Percentiles rank a stretch among this genome's conserved stretches.
These are phyloP conservation scores for Mamestra configurata DNA, from an alignment of 1,140 invertebrate species.

Conservation along the genomic window DNA sequence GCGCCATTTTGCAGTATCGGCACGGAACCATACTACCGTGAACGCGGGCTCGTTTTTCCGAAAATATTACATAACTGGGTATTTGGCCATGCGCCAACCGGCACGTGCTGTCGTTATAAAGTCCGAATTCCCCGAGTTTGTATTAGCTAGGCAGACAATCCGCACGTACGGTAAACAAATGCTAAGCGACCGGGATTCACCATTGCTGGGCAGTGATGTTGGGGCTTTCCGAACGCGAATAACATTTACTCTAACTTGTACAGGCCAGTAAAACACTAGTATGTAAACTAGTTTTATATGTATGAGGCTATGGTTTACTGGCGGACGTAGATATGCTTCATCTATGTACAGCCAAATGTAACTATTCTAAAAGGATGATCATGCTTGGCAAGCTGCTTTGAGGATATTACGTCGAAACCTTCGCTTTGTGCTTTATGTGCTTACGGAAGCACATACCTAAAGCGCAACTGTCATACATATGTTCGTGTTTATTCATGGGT, in stretches of 20 bases:
- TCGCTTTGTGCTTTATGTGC: no score
- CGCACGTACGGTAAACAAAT: constrained; percentile 16
- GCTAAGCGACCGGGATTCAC: constrained; percentile 21
- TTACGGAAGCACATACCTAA: no score
- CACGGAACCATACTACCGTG: background rate
- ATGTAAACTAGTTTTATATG: background rate
- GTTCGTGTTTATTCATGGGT: no score
- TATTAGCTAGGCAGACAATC: constrained; percentile 22
- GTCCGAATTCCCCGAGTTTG: constrained; percentile 25
- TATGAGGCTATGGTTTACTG: no score
- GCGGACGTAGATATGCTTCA: no score
- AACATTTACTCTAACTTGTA: background rate
- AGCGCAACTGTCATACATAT: no score
- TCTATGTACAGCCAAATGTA: no score
- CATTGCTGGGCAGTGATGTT: background rate
- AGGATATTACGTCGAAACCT: no score
- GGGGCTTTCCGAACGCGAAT: constrained; percentile 9
- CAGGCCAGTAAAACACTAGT: background rate
- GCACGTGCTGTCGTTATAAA: constrained; percentile 18
- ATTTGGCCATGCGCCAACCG: background rate
- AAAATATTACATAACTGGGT: constrained; percentile 25
- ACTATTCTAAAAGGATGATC: no score
- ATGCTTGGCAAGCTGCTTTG: no score
- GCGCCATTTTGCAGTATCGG: background rate
- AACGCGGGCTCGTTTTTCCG: constrained; percentile 13